Percentiles rank a stretch among this genome's conserved stretches.
phyloP scores from a whole-genome alignment of 92 coral and sea anemone species.

The Plumapathes pennacea region DNA sequence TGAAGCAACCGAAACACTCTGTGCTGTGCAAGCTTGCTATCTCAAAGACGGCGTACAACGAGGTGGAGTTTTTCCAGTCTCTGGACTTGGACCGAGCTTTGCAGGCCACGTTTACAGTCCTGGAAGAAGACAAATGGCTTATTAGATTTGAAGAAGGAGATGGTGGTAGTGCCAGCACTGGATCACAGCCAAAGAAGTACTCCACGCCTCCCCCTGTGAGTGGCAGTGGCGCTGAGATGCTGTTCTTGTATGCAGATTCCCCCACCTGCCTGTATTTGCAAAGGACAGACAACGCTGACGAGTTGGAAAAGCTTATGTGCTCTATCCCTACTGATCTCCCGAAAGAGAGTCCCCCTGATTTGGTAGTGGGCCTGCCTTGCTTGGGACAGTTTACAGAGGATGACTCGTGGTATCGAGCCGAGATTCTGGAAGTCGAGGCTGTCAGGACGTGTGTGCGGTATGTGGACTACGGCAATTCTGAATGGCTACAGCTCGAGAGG shows the following conservation, averaged over 20 bases:
- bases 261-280: conserved; percentile 75
- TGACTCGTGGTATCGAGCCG: conserved; percentile 77
- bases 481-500: conserved; percentile 52
- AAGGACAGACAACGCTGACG: conserved; percentile 50
- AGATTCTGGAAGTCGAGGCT: conserved; percentile 18
- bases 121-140: conserved; percentile 60
- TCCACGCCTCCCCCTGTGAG: conserved; percentile 24
- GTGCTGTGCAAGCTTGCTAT: conserved; percentile 67
- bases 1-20: conserved; percentile 59
- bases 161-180: not conserved
- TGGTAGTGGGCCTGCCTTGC: conserved; percentile 34
- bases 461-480: conserved; percentile 89
- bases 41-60: conserved; percentile 48
- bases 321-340: conserved; percentile 46
- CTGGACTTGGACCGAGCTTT: conserved; percentile 67
- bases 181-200: conserved; percentile 18
- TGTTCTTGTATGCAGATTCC: conserved; percentile 60
- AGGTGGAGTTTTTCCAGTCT: conserved; percentile 53
- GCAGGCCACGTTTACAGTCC: conserved; percentile 66
- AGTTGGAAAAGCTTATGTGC: conserved; percentile 63
- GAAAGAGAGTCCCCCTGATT: conserved; percentile 3
- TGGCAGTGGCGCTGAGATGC: conserved; percentile 35
- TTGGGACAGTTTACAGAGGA: conserved; percentile 77
- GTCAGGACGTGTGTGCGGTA: conserved; percentile 52
- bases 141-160: conserved; percentile 53